Evolutionary conservation across 2,888 invertebrate species (phyloP).

Genomic region (Agrenia bidenticulata): DNA sequence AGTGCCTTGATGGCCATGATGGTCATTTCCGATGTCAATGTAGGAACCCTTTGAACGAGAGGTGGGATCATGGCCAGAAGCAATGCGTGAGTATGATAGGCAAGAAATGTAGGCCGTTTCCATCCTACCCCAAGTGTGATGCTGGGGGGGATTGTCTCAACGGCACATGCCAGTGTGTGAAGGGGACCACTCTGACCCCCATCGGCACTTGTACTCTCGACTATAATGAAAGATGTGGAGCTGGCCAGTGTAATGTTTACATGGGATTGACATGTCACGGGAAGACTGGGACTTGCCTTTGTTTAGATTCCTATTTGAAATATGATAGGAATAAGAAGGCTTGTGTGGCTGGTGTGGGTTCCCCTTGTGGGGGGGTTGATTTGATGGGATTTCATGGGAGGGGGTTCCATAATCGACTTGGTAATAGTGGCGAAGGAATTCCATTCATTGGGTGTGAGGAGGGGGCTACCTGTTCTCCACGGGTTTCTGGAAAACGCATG

Average conservation of each 20-base stretch:
- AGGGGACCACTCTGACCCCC: constrained; percentile 30
- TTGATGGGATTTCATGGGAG: constrained; percentile 3
- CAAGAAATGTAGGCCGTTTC: constrained; percentile 25
- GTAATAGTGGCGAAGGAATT: not conserved
- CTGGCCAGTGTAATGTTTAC: constrained; percentile 34
- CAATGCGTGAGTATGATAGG: constrained; percentile 33
- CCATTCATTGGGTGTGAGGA: constrained; percentile 29
- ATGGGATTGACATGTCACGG: constrained; percentile 37
- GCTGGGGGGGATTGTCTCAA: constrained; percentile 25
- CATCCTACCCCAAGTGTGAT: constrained; percentile 34
- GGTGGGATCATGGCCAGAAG: constrained; percentile 23
- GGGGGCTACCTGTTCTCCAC: not conserved
- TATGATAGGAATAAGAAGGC: constrained; percentile 27
- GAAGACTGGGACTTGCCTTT: constrained; percentile 35
- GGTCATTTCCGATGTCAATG: constrained; percentile 39
- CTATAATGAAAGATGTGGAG: constrained; percentile 29
- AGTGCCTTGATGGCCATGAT: constrained; percentile 34
- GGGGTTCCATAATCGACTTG: not conserved
- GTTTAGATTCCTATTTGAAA: constrained; percentile 35
- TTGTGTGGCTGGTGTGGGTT: constrained; percentile 28
- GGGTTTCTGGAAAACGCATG: constrained; percentile 7
- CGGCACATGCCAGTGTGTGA: constrained; percentile 27
- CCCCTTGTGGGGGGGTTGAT: constrained; percentile 22
- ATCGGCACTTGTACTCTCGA: constrained; percentile 30
- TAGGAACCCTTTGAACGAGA: constrained; percentile 40